Percentiles rank a stretch among this genome's conserved stretches.
Evolutionary conservation across 2,797 vertebrate species (phyloP).

Genomic region (Pangasius sanitwongsei): DNA sequence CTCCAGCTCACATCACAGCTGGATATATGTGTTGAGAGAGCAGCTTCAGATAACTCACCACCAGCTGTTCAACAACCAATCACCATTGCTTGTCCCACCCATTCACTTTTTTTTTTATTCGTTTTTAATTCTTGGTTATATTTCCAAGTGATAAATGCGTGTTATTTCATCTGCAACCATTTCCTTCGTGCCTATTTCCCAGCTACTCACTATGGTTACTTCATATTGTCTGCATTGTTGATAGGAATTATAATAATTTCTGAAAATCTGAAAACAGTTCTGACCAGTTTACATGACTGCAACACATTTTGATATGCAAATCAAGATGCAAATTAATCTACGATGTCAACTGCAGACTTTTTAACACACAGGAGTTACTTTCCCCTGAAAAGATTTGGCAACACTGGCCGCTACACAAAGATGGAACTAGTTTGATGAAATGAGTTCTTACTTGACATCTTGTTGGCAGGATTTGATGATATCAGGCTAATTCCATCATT

Average conservation of each 20-base stretch:
- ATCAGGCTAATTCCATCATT: slow-evolving; percentile 57
- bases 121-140: neutral
- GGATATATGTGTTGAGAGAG: neutral
- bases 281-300: too few relatives aligned
- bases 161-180: neutral
- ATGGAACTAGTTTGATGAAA: slow-evolving; percentile 18
- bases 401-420: neutral
- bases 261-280: neutral
- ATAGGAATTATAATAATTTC: neutral
- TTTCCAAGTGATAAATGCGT: neutral
- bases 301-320: neutral
- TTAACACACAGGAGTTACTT: too few relatives aligned
- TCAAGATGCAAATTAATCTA: neutral
- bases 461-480: slow-evolving; percentile 65
- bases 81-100: neutral
- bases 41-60: neutral
- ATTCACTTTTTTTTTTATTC: neutral
- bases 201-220: neutral
- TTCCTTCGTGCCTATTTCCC: neutral
- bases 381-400: neutral
- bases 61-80: neutral
- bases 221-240: neutral
- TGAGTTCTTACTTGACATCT: slow-evolving; percentile 92
- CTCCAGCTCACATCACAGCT: too few relatives aligned
- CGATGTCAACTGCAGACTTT: neutral